Conservation (phyloP, 2,113 vertebrate species). For the Oreamnos americanus region DNA sequence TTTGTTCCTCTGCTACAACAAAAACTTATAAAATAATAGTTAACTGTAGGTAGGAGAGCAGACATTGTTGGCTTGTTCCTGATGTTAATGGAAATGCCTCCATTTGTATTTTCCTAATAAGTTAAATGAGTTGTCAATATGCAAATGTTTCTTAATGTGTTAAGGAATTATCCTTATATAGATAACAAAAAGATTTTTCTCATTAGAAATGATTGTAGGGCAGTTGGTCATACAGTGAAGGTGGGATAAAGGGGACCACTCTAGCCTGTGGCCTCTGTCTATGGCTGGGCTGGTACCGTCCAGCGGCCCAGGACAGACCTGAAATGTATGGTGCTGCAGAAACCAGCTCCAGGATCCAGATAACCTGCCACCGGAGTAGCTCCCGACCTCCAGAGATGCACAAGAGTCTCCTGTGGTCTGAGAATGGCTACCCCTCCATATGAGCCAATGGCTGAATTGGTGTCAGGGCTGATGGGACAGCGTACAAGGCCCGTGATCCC, state of each 20-base stretch:
- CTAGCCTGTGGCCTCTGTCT: constrained; percentile 51
- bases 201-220: neutral
- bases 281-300: neutral
- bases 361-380: constrained; percentile 12
- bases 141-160: neutral
- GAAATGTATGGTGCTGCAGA: constrained; percentile 49
- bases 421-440: constrained; percentile 81
- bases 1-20: constrained; percentile 16
- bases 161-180: constrained; percentile 6
- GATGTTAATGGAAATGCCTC: neutral
- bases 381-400: neutral
- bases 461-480: neutral
- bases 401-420: constrained; percentile 25
- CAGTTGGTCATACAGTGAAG: constrained; percentile 71
- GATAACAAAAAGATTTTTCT: neutral
- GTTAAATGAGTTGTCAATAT: neutral
- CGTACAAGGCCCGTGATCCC: neutral
- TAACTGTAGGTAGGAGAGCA: neutral
- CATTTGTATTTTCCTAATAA: constrained; percentile 4
- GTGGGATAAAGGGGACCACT: constrained; percentile 56
- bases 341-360: neutral
- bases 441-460: constrained; percentile 92
- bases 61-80: neutral
- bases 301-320: neutral
- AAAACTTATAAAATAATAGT: constrained; percentile 17